A percentile compares a stretch with the other conserved stretches of the same genome.
phyloP scores from a whole-genome alignment of 2,888 invertebrate species.

The Drosophila pullipes region DNA sequence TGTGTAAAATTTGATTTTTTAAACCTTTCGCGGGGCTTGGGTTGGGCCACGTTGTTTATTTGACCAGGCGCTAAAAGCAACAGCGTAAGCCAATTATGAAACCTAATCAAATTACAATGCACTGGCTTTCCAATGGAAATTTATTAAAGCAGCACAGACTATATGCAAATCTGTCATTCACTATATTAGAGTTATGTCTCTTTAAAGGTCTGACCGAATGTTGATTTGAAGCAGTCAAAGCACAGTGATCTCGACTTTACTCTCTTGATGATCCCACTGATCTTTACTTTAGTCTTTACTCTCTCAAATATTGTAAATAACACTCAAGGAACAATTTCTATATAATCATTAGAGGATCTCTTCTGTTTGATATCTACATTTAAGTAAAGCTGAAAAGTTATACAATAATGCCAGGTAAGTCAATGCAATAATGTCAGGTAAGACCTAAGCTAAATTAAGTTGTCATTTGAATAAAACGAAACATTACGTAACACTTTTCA shows the following conservation, averaged over 20 bases:
- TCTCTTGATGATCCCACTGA: background rate
- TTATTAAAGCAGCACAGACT: background rate
- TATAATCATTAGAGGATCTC: background rate
- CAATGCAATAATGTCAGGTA: background rate
- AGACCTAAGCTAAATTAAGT: background rate
- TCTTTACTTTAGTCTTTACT: background rate
- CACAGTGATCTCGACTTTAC: background rate
- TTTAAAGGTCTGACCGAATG: background rate
- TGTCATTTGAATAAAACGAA: background rate
- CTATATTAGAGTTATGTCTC: background rate
- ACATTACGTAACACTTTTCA: background rate
- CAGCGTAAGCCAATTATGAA: constrained; percentile 67
- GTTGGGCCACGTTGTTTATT: constrained; percentile 17
- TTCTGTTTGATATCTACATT: background rate
- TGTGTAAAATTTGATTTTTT: constrained; percentile 66
- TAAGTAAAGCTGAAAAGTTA: background rate
- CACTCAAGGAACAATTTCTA: background rate
- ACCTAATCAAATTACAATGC: constrained; percentile 64
- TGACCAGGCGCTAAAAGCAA: constrained; percentile 46
- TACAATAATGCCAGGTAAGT: too few relatives aligned
- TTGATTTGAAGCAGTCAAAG: background rate
- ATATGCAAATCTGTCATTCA: background rate
- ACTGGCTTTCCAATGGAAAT: constrained; percentile 1
- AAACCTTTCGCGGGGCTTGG: constrained; percentile 10
- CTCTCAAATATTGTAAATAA: background rate